Evolutionary conservation across 2,113 vertebrate genomes (phyloP).

Genomic region (Colossoma macropomum): DNA sequence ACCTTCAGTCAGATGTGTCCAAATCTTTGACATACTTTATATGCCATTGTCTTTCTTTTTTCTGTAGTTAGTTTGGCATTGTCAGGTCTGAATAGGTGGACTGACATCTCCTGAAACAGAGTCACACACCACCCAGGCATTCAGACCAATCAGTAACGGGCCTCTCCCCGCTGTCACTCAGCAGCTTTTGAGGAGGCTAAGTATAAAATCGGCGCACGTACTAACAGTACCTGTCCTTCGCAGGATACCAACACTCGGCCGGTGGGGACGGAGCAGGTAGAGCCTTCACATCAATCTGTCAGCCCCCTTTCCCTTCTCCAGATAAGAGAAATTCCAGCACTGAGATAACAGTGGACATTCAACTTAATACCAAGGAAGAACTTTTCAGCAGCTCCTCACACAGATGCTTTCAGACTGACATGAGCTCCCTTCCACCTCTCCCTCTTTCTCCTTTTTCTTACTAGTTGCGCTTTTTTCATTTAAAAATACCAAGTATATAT

Average conservation of each 20-base stretch:
- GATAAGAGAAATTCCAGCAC: conserved; percentile 84
- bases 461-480: neutral
- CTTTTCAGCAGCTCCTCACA: conserved; percentile 80
- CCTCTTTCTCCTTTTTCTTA: conserved; percentile 29
- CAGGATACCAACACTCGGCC: conserved; percentile 79
- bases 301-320: conserved; percentile 75
- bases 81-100: conserved; percentile 28
- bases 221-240: conserved; percentile 82
- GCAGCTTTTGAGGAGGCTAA: conserved; percentile 85
- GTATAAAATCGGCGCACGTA: conserved; percentile 78
- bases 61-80: conserved; percentile 37
- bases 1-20: no score
- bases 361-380: conserved; percentile 80
- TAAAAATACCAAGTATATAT: neutral
- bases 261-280: conserved; percentile 78
- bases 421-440: conserved; percentile 27
- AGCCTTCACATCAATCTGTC: conserved; percentile 83
- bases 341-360: conserved; percentile 80
- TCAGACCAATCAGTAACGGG: conserved; percentile 78
- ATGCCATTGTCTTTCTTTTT: conserved; percentile 27
- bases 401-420: conserved; percentile 72
- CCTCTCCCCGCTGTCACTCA: conserved; percentile 81
- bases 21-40: conserved; percentile 4
- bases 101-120: conserved; percentile 78
- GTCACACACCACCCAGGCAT: conserved; percentile 80